Evolutionary conservation across 2,888 invertebrate genomes (phyloP).

Genomic region (Diaphora mendica): DNA sequence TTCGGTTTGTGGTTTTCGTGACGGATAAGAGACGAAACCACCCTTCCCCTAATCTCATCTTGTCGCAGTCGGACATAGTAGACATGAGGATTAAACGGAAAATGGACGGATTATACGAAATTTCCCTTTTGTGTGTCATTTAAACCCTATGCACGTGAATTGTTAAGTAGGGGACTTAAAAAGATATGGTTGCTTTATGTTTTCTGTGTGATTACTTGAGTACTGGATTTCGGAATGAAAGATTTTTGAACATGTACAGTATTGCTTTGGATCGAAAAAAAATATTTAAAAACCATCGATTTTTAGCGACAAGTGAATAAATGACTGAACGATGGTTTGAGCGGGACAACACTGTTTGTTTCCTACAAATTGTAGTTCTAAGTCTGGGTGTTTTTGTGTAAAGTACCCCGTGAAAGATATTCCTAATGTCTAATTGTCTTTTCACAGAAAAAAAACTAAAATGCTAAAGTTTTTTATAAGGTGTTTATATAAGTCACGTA

Average conservation of each 20-base stretch:
- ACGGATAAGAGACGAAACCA: background rate
- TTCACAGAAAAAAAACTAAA: too few species aligned
- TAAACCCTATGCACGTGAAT: background rate
- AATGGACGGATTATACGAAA: slow-evolving; percentile 14
- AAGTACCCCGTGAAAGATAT: too few species aligned
- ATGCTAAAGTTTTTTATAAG: too few species aligned
- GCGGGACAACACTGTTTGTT: too few species aligned
- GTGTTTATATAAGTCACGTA: too few species aligned
- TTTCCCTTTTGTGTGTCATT: background rate
- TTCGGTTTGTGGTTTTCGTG: slow-evolving; percentile 10
- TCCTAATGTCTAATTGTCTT: too few species aligned
- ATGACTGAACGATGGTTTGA: too few species aligned
- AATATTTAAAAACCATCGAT: background rate
- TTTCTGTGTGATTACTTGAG: background rate
- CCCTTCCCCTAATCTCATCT: slow-evolving; percentile 15
- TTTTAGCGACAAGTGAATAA: background rate
- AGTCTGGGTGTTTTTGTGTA: too few species aligned
- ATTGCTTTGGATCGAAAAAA: background rate
- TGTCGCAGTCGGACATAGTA: slow-evolving; percentile 11
- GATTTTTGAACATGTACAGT: background rate
- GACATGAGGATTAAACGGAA: slow-evolving; percentile 2
- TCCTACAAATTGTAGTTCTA: too few species aligned
- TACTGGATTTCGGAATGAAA: background rate
- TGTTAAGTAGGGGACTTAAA: background rate
- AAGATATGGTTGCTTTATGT: background rate